These are phyloP conservation scores for Odocoileus virginianus DNA, from an alignment of 2,113 vertebrate species.

Conservation along the genomic window DNA sequence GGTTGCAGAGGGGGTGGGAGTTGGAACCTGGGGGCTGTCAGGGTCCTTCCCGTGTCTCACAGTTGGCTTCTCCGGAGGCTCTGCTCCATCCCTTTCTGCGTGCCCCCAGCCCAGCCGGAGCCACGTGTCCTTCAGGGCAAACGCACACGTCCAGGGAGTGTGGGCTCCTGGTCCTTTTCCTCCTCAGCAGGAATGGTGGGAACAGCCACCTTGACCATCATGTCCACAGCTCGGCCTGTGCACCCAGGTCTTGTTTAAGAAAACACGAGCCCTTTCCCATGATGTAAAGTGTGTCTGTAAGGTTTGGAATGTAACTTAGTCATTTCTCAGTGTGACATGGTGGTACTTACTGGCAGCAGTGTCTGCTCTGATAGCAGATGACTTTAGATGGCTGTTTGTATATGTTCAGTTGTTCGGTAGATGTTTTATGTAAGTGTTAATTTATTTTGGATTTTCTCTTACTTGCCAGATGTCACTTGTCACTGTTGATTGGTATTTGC, in stretches of 20 bases:
- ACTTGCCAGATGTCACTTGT: background rate
- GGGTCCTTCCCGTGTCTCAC: background rate
- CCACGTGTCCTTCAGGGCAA: background rate
- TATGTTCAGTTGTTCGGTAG: background rate
- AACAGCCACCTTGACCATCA: background rate
- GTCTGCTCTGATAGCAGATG: background rate
- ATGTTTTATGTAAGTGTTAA: background rate
- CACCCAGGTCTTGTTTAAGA: background rate
- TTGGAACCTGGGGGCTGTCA: background rate
- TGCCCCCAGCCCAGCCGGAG: background rate
- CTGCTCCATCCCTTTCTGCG: background rate
- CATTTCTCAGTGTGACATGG: background rate
- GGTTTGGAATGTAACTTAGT: background rate
- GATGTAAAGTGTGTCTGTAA: background rate
- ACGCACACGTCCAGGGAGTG: background rate
- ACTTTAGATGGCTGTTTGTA: background rate
- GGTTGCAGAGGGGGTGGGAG: background rate
- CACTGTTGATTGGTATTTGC: slow-evolving; percentile 18
- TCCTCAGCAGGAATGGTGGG: background rate
- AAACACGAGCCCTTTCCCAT: background rate
- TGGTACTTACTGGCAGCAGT: background rate
- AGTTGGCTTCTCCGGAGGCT: background rate
- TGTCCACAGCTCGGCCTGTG: fast-evolving
- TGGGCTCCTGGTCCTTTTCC: background rate
- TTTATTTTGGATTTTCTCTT: background rate